These are phyloP conservation scores for Enteromius treurensis DNA, from an alignment of 2,797 vertebrate genomes.

Conservation along the genomic window DNA sequence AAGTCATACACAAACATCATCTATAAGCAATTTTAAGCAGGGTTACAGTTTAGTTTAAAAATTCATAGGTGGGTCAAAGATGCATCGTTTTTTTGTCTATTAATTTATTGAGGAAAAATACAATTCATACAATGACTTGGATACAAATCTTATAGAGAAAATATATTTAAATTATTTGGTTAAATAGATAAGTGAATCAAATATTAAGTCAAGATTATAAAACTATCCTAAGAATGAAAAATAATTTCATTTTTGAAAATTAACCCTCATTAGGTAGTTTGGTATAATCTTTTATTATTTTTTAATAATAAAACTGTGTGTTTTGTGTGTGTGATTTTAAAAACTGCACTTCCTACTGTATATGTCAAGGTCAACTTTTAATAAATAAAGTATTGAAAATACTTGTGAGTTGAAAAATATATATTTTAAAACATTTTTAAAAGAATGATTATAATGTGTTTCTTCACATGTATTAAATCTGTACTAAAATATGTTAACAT, in stretches of 20 bases:
- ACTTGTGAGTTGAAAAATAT: background rate
- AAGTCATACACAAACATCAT: constrained; percentile 14
- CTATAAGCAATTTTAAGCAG: background rate
- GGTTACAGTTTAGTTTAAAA: background rate
- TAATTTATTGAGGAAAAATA: background rate
- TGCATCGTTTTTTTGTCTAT: background rate
- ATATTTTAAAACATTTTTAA: background rate
- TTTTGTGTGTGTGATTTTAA: no score
- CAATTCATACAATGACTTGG: background rate
- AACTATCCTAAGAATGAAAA: background rate
- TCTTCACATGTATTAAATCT: background rate
- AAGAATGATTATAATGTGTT: background rate
- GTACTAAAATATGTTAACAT: background rate
- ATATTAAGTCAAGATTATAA: background rate
- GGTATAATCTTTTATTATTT: background rate
- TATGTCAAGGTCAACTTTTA: background rate
- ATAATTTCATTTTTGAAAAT: background rate
- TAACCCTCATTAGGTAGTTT: background rate
- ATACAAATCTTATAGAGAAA: background rate
- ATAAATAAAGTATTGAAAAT: background rate
- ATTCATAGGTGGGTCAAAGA: background rate
- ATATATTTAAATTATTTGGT: background rate
- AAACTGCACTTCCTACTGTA: background rate
- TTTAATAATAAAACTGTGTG: no score
- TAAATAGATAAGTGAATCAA: background rate